Conservation (phyloP, 2,797 vertebrate genomes). For the Carcharodon carcharias region DNA sequence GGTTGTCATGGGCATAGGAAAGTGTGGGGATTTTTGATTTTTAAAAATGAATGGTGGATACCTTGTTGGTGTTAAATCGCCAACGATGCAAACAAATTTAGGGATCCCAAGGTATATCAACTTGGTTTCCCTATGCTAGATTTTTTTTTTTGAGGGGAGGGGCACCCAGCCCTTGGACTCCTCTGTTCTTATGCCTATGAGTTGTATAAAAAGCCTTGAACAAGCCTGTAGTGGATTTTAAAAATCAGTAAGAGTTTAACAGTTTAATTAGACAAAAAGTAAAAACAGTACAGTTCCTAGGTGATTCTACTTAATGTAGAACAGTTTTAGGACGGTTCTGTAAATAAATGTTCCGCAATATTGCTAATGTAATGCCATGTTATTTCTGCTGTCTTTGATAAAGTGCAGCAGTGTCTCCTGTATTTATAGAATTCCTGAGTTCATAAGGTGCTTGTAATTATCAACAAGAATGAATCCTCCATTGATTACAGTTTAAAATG, state of each 20-base stretch:
- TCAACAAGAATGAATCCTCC: slow-evolving; percentile 58
- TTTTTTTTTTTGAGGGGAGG: slow-evolving; percentile 27
- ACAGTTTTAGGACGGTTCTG: slow-evolving; percentile 63
- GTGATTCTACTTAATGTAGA: slow-evolving; percentile 59
- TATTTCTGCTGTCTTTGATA: slow-evolving; percentile 50
- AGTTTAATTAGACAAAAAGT: slow-evolving; percentile 37
- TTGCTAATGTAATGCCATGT: slow-evolving; percentile 56
- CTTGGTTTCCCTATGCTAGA: slow-evolving; percentile 35
- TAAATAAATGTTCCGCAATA: slow-evolving; percentile 53
- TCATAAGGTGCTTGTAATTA: slow-evolving; percentile 74
- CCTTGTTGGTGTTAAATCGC: slow-evolving; percentile 35
- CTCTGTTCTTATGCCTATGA: slow-evolving; percentile 37
- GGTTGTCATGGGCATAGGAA: slow-evolving; percentile 46
- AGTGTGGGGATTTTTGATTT: slow-evolving; percentile 54
- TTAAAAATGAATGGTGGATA: slow-evolving; percentile 33
- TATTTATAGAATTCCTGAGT: slow-evolving; percentile 74
- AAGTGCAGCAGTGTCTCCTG: slow-evolving; percentile 55
- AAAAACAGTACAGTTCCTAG: slow-evolving; percentile 53
- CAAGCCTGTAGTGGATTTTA: slow-evolving; percentile 38
- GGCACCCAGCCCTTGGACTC: not conserved
- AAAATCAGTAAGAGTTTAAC: slow-evolving; percentile 38
- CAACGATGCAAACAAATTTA: slow-evolving; percentile 33
- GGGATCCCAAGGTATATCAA: slow-evolving; percentile 29
- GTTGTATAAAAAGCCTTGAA: slow-evolving; percentile 38
- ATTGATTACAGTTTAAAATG: slow-evolving; percentile 70